These are phyloP conservation scores for Leptobrachium ailaonicum DNA, from an alignment of 2,113 vertebrate genomes.

Conservation along the genomic window DNA sequence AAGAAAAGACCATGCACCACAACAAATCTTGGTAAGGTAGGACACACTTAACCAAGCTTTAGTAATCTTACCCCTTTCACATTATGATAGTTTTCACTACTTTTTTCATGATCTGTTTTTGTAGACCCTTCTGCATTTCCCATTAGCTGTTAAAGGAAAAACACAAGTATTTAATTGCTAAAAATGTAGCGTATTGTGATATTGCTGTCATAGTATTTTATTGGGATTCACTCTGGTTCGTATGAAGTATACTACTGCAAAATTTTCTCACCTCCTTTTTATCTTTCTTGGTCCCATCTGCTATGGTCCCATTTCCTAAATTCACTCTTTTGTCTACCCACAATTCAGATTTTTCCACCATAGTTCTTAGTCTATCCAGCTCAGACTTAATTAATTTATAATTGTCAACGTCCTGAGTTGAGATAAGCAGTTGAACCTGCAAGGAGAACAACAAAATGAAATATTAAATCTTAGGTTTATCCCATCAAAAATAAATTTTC, in stretches of 20 bases:
- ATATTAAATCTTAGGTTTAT: no score
- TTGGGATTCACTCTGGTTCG: no score
- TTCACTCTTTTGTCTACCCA: slow-evolving; percentile 95
- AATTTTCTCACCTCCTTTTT: slow-evolving; percentile 73
- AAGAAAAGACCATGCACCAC: no score
- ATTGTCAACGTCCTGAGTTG: slow-evolving; percentile 93
- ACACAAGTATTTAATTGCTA: background rate
- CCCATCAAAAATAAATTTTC: no score
- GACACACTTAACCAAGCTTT: background rate
- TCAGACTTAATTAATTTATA: slow-evolving; percentile 93
- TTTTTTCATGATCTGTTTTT: slow-evolving; percentile 76
- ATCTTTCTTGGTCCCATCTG: slow-evolving; percentile 72
- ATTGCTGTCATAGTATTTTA: background rate
- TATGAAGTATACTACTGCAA: background rate
- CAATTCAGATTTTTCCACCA: slow-evolving; percentile 97
- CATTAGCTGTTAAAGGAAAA: slow-evolving; percentile 49
- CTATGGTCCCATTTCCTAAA: slow-evolving; percentile 67
- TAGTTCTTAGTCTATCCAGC: slow-evolving; percentile 89
- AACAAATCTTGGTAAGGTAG: no score
- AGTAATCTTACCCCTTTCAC: slow-evolving; percentile 83
- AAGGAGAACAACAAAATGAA: background rate
- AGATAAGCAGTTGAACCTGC: slow-evolving; percentile 95
- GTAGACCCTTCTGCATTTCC: slow-evolving; percentile 69
- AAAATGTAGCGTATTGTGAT: no score
- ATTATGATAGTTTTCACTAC: slow-evolving; percentile 91